Evolutionary conservation across 1,140 invertebrate species (phyloP).

Genomic region (Globodera ellingtonae): DNA sequence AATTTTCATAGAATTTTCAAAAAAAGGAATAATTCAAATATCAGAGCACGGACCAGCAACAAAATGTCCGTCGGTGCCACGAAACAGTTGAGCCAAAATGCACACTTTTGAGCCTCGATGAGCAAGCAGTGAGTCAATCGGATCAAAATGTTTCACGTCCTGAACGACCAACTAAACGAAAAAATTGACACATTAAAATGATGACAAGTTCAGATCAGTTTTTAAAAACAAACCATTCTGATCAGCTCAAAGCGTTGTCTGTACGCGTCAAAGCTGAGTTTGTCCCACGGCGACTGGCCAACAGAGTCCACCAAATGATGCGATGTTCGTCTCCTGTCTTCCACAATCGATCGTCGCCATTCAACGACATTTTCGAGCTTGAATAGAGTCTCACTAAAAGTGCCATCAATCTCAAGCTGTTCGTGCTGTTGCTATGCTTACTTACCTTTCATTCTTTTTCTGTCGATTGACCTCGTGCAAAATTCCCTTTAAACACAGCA

Average conservation of each 20-base stretch:
- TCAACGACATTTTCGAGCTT: conserved; percentile 48
- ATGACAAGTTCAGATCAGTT: neutral
- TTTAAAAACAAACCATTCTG: conserved; percentile 21
- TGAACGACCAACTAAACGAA: neutral
- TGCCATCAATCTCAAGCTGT: no score
- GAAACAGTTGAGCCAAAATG: conserved; percentile 23
- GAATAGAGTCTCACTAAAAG: conserved; percentile 43
- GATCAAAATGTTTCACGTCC: conserved; percentile 15
- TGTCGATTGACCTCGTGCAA: neutral
- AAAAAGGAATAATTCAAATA: neutral
- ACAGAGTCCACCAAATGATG: conserved; percentile 14
- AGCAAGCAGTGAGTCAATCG: conserved; percentile 29
- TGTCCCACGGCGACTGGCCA: neutral
- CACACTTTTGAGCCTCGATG: neutral
- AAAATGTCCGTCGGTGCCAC: conserved; percentile 69
- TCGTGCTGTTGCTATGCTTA: no score
- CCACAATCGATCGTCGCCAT: conserved; percentile 14
- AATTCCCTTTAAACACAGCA: conserved; percentile 22
- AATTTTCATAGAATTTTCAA: neutral
- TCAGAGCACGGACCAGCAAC: conserved; percentile 69
- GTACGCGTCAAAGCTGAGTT: conserved; percentile 19
- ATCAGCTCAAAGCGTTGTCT: conserved; percentile 35
- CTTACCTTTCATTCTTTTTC: conserved; percentile 26
- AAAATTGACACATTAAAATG: no score
- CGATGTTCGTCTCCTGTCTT: conserved; percentile 11